phyloP scores from a whole-genome alignment of 1,140 invertebrate genomes.

The Cydia pomonella region DNA sequence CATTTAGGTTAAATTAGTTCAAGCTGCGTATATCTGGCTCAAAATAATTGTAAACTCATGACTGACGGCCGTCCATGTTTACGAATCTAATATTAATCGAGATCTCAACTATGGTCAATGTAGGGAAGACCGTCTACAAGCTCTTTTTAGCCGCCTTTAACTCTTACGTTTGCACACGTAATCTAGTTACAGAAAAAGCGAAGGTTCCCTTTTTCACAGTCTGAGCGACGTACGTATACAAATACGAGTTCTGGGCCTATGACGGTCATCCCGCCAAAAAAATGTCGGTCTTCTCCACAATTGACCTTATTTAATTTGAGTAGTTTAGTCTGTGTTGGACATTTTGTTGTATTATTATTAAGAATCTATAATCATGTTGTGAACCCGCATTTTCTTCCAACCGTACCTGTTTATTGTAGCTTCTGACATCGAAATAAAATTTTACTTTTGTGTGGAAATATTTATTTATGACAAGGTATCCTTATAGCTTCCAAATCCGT shows the following conservation, averaged over 20 bases:
- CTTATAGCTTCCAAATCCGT: no score
- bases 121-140: no score
- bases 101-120: no score
- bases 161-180: no score
- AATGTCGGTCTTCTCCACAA: no score
- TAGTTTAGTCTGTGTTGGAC: not conserved
- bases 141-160: no score
- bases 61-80: not conserved
- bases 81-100: not conserved
- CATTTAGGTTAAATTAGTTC: no score
- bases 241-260: no score
- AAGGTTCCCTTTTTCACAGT: no score
- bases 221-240: no score
- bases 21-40: not conserved
- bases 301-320: conserved; percentile 10
- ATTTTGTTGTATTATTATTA: conserved; percentile 18
- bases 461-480: conserved; percentile 39
- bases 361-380: conserved; percentile 16
- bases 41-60: not conserved
- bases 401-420: conserved; percentile 27
- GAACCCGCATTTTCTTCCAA: conserved; percentile 15
- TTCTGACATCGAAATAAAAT: conserved; percentile 38
- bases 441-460: conserved; percentile 40
- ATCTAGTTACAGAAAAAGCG: no score
- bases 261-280: no score